Percentiles rank a stretch among this genome's conserved stretches.
Evolutionary conservation across 1,140 invertebrate genomes (phyloP).

Genomic region (Lordiphosa clarofinis): DNA sequence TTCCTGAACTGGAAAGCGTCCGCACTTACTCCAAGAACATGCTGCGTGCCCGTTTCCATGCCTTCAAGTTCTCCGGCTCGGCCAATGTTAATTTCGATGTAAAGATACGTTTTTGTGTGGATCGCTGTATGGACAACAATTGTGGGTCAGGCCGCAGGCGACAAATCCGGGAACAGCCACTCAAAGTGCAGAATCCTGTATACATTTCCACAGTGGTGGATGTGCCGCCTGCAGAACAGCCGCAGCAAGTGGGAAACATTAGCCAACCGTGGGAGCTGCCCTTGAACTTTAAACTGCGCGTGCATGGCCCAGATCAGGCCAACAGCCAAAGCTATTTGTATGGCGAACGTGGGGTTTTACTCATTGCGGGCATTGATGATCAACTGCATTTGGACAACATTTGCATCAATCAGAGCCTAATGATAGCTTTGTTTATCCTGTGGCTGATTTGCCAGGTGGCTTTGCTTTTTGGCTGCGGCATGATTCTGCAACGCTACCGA

Average conservation of each 20-base stretch:
- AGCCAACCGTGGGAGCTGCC: slow-evolving; percentile 66
- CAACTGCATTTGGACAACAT: slow-evolving; percentile 65
- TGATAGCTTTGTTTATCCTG: slow-evolving; percentile 73
- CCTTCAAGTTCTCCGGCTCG: slow-evolving; percentile 81
- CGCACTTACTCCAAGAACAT: slow-evolving; percentile 60
- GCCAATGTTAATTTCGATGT: slow-evolving; percentile 81
- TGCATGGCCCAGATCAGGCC: slow-evolving; percentile 74
- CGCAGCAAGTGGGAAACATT: slow-evolving; percentile 17
- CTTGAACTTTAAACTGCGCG: slow-evolving; percentile 80
- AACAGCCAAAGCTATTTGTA: slow-evolving; percentile 79
- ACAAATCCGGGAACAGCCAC: slow-evolving; percentile 17
- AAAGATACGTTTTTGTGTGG: slow-evolving; percentile 80
- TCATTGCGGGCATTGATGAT: slow-evolving; percentile 80
- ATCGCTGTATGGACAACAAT: slow-evolving; percentile 72
- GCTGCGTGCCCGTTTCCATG: slow-evolving; percentile 79
- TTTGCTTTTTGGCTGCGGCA: slow-evolving; percentile 70
- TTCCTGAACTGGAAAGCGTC: slow-evolving; percentile 76
- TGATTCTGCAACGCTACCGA: slow-evolving; percentile 69
- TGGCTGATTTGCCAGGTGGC: slow-evolving; percentile 74
- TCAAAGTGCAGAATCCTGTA: slow-evolving; percentile 62
- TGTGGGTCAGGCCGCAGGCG: slow-evolving; percentile 49
- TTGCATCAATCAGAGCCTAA: slow-evolving; percentile 72
- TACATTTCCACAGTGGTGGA: slow-evolving; percentile 71
- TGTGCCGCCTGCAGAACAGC: slow-evolving; percentile 19
- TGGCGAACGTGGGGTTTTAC: slow-evolving; percentile 79